Evolutionary conservation across 2,888 invertebrate genomes (phyloP), one percentile per base, ranked within the genome.

Genomic region (Pollenia amentaria): DNA sequence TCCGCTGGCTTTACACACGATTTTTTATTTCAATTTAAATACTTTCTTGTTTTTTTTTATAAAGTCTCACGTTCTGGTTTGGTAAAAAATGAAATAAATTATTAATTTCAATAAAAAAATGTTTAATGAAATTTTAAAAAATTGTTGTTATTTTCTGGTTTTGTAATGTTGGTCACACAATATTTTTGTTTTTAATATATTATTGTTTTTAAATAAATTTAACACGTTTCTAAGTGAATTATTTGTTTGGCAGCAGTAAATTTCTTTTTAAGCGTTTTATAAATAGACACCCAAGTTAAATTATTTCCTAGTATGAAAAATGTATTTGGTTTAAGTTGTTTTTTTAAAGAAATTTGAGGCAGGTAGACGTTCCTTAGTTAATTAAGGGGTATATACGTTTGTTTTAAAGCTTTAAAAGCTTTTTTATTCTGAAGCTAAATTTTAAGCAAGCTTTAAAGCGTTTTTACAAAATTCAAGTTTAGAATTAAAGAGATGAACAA

Each of bases 11-110:
- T 79, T 76, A 82, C 75, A 79, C 76, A 57, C 80, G 55, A 55
- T 73, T 48, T 40, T 57, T 21, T 67, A 62, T 80, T 75, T 42
- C 11, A 62, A 69, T 65, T 84, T 72, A 44, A 62, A 82, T 84
- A 64, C 11, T 78, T 73, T 85, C 70, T 44, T 67, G 44, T 60
- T 29, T 29, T 29, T n/a, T 77, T 82, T 18, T 65, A 29, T 72
- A 73, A 84, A 87, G 80, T 77, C 87, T 81, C 87, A 87, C 87
- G 87, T 84, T 84, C 67, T 87, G 77, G 46, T 83, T 77, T 67
- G 29, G n/a, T 72, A 38, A 79, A 44, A 69, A 72, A 78, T 84
- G 65, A 65, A 77, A 65, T 78, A 78, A 80, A 64, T 60, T 84
- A 60, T 78, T 78, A 46, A 62, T 40, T 21, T 48, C 51, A 55